Evolutionary conservation across 1,140 invertebrate species (phyloP).

Genomic region (Meloidogyne hapla): DNA sequence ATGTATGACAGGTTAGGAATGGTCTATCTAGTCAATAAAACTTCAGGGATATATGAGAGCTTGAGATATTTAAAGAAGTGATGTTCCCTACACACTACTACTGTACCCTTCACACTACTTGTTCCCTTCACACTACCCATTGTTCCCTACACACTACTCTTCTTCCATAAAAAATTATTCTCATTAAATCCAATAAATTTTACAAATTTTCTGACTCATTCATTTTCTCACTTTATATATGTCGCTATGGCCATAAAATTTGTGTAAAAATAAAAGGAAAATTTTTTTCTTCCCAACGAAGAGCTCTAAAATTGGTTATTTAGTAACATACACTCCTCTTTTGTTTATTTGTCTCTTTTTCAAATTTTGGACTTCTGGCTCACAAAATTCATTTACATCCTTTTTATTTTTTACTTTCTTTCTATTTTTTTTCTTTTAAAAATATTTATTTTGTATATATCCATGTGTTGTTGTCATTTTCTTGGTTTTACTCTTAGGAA

Average conservation of each 20-base stretch:
- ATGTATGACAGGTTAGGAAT: too few relatives aligned
- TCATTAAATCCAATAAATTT: neutral
- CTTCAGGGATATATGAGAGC: too few relatives aligned
- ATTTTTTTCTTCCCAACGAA: neutral
- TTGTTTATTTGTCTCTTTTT: neutral
- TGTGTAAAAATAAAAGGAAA: neutral
- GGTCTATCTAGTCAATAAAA: too few relatives aligned
- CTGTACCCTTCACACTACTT: neutral
- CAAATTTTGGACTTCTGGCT: neutral
- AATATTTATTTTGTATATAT: neutral
- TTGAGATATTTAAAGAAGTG: too few relatives aligned
- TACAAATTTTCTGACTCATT: neutral
- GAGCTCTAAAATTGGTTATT: neutral
- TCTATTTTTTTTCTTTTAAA: neutral
- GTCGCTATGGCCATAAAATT: neutral
- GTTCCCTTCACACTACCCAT: neutral
- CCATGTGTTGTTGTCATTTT: neutral
- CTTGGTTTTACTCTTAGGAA: neutral
- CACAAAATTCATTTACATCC: neutral
- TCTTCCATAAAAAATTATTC: neutral
- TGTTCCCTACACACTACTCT: neutral
- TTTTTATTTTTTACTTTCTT: neutral
- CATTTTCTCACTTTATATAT: constrained; percentile 1
- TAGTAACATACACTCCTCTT: neutral
- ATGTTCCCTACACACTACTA: neutral